Conservation (phyloP, 2,888 invertebrate genomes). For the Acanthosepion lycidas region DNA sequence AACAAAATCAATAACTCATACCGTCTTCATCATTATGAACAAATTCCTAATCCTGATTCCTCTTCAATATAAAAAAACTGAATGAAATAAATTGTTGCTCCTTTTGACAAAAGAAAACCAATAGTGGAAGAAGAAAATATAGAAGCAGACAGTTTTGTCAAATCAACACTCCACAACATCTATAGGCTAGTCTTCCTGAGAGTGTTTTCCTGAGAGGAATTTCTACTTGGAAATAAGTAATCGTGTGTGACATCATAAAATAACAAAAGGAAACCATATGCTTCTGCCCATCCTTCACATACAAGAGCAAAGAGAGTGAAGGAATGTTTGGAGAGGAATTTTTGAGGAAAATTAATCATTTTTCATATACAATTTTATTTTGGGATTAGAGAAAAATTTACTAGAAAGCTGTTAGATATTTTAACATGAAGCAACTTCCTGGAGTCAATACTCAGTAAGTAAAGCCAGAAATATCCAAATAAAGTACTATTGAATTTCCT, state of each 20-base stretch:
- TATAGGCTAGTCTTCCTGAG: not conserved
- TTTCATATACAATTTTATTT: not conserved
- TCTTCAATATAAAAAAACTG: not conserved
- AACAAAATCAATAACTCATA: not conserved
- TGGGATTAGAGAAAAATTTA: not conserved
- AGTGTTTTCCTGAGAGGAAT: not conserved
- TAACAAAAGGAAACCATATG: not conserved
- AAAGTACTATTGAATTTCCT: not conserved
- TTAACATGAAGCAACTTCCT: not conserved
- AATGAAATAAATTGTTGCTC: not conserved
- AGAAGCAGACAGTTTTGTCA: not conserved
- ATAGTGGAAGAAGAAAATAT: not conserved
- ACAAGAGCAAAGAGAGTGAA: not conserved
- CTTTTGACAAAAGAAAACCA: not conserved
- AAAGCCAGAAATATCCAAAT: not conserved
- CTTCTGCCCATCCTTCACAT: not conserved
- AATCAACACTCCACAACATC: not conserved
- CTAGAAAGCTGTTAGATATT: not conserved
- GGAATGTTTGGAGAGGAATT: not conserved
- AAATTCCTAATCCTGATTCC: not conserved
- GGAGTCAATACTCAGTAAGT: no score
- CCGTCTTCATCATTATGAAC: constrained; percentile 33
- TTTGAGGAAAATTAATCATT: not conserved
- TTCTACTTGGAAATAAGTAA: constrained; percentile 9
- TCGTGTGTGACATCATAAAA: not conserved